A percentile compares a stretch with the other conserved stretches of the same genome.
Evolutionary conservation across 1,140 invertebrate genomes (phyloP).

Genomic region (Colletes gigas): DNA sequence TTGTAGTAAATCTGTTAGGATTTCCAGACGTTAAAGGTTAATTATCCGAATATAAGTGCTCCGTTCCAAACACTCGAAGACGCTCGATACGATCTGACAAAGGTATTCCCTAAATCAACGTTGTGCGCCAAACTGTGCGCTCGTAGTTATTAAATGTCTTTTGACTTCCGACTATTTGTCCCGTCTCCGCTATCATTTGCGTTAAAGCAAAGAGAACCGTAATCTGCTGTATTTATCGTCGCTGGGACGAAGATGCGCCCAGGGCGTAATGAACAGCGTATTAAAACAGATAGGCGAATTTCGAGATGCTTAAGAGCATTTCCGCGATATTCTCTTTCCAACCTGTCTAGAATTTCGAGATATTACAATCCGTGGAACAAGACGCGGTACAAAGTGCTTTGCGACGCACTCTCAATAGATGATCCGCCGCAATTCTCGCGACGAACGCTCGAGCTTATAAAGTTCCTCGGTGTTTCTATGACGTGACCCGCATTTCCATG

Average conservation of each 20-base stretch:
- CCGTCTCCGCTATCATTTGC: background rate
- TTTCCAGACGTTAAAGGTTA: no score
- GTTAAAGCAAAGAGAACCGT: background rate
- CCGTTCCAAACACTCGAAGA: no score
- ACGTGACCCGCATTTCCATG: conserved; percentile 33
- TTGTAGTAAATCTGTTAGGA: no score
- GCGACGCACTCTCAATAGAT: conserved; percentile 45
- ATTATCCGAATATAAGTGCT: no score
- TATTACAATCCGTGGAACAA: conserved; percentile 35
- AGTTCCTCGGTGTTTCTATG: conserved; percentile 31
- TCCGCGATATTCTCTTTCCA: conserved; percentile 14
- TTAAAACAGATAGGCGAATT: conserved; percentile 36
- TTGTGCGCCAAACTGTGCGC: background rate
- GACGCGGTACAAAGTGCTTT: conserved; percentile 47
- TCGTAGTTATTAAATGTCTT: background rate
- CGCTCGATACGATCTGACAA: no score
- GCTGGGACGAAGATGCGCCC: background rate
- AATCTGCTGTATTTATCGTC: conserved; percentile 31
- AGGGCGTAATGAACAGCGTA: conserved; percentile 13
- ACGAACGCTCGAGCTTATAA: conserved; percentile 35
- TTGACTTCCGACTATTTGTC: background rate
- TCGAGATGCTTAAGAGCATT: conserved; percentile 19
- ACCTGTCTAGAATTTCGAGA: conserved; percentile 2
- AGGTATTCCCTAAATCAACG: no score
- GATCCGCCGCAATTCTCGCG: conserved; percentile 47